A percentile compares a stretch with the other conserved stretches of the same genome.
Evolutionary conservation across 1,140 invertebrate genomes (phyloP).

Genomic region (Trypoxylus dichotomus): DNA sequence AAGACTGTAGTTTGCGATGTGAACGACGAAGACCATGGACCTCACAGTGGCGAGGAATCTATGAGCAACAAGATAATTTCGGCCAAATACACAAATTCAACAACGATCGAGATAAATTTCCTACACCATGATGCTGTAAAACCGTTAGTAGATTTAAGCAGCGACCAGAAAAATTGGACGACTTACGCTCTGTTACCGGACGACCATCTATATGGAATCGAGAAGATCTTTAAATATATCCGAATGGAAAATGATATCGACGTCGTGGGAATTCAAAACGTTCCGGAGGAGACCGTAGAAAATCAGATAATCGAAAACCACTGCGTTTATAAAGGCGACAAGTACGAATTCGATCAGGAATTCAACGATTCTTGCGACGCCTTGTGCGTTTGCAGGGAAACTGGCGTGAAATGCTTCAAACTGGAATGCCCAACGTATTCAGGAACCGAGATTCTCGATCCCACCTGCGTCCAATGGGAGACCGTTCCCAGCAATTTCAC

Average conservation of each 20-base stretch:
- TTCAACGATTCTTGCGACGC: slow-evolving; percentile 77
- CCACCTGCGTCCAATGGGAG: slow-evolving; percentile 83
- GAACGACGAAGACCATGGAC: slow-evolving; percentile 70
- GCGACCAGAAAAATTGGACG: slow-evolving; percentile 52
- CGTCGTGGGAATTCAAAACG: slow-evolving; percentile 41
- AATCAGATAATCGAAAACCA: slow-evolving; percentile 12
- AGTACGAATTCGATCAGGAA: slow-evolving; percentile 56
- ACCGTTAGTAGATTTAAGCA: slow-evolving; percentile 50
- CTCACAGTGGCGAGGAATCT: slow-evolving; percentile 47
- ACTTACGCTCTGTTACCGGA: slow-evolving; percentile 49
- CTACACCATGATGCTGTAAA: slow-evolving; percentile 47
- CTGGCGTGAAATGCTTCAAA: slow-evolving; percentile 71
- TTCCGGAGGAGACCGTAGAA: slow-evolving; percentile 30
- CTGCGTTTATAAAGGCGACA: slow-evolving; percentile 63
- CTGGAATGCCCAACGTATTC: slow-evolving; percentile 82
- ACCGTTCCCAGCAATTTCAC: slow-evolving; percentile 70
- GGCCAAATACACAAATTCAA: slow-evolving; percentile 51
- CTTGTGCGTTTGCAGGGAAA: slow-evolving; percentile 69
- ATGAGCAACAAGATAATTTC: slow-evolving; percentile 45
- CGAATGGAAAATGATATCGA: slow-evolving; percentile 47
- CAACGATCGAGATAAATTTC: slow-evolving; percentile 51
- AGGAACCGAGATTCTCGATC: slow-evolving; percentile 78
- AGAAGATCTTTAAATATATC: slow-evolving; percentile 48
- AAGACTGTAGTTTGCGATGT: slow-evolving; percentile 82
- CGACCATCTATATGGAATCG: slow-evolving; percentile 46